These are phyloP conservation scores for Limonius californicus DNA, from an alignment of 1,140 invertebrate species.

Conservation along the genomic window DNA sequence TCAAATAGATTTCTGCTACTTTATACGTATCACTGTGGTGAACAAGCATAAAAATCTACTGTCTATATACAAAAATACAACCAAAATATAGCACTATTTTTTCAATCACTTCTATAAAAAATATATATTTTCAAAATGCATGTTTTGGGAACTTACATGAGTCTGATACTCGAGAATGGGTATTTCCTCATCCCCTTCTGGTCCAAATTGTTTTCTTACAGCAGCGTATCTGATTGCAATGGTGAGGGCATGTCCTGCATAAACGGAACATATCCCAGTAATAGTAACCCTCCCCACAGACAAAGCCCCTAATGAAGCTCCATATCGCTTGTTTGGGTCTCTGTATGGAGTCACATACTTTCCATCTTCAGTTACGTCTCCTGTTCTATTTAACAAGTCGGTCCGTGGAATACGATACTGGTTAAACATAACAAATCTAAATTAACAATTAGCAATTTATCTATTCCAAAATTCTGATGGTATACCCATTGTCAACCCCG, in stretches of 20 bases:
- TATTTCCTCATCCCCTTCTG: slow-evolving; percentile 63
- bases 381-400: slow-evolving; percentile 80
- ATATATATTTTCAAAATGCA: too few relatives aligned
- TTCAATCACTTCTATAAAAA: neutral
- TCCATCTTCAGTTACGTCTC: slow-evolving; percentile 82
- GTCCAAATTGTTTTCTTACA: slow-evolving; percentile 85
- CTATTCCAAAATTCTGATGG: slow-evolving; percentile 43
- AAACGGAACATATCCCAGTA: slow-evolving; percentile 66
- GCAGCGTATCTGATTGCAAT: slow-evolving; percentile 90
- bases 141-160: slow-evolving; percentile 54
- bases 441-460: slow-evolving; percentile 41
- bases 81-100: neutral
- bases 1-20: too few relatives aligned
- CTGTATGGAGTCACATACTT: slow-evolving; percentile 74
- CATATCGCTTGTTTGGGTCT: slow-evolving; percentile 73
- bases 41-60: neutral
- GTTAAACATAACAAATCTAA: slow-evolving; percentile 78
- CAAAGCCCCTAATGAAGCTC: slow-evolving; percentile 77
- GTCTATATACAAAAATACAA: neutral
- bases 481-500: slow-evolving; percentile 82
- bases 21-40: too few relatives aligned
- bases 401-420: slow-evolving; percentile 78
- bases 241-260: slow-evolving; percentile 67
- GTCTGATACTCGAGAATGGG: slow-evolving; percentile 89
- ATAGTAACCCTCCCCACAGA: slow-evolving; percentile 78